Evolutionary conservation across 2,888 invertebrate species (phyloP).

Genomic region (Drosophila neutralis): DNA sequence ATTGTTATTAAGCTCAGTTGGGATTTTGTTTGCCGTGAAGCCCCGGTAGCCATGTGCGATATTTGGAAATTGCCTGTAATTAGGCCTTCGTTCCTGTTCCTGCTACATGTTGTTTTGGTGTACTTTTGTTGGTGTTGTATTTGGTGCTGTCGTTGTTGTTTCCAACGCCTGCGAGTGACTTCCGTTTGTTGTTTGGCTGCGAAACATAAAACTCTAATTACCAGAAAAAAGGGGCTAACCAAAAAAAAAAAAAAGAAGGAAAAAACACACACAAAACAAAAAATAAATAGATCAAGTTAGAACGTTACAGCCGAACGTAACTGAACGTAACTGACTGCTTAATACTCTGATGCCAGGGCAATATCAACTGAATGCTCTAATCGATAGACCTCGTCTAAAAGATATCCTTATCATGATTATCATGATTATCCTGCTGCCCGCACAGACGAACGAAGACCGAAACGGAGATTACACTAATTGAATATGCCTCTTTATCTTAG

Average conservation of each 20-base stretch:
- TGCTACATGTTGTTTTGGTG: slow-evolving; percentile 10
- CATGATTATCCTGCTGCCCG: not conserved
- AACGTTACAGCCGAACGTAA: not conserved
- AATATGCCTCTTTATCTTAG: not conserved
- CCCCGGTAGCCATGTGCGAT: slow-evolving; percentile 66
- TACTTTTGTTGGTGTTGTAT: not conserved
- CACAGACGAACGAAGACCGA: no score
- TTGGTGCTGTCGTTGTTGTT: slow-evolving; percentile 29
- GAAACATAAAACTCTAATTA: slow-evolving; percentile 77
- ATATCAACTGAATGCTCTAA: not conserved
- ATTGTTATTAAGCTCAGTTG: slow-evolving; percentile 47
- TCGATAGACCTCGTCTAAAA: not conserved
- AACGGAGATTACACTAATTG: not conserved
- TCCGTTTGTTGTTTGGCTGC: slow-evolving; percentile 61
- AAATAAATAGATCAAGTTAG: not conserved
- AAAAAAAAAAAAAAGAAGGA: slow-evolving; percentile 26
- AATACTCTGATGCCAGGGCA: not conserved
- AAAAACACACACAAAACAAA: not conserved
- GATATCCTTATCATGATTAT: not conserved
- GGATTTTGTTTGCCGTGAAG: slow-evolving; percentile 26
- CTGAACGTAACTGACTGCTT: not conserved
- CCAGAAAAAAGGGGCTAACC: slow-evolving; percentile 62
- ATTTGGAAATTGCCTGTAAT: slow-evolving; percentile 76
- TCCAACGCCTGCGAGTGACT: slow-evolving; percentile 61
- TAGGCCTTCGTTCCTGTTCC: slow-evolving; percentile 63